phyloP scores from a whole-genome alignment of 2,113 vertebrate genomes.

The Oostethus manadensis region DNA sequence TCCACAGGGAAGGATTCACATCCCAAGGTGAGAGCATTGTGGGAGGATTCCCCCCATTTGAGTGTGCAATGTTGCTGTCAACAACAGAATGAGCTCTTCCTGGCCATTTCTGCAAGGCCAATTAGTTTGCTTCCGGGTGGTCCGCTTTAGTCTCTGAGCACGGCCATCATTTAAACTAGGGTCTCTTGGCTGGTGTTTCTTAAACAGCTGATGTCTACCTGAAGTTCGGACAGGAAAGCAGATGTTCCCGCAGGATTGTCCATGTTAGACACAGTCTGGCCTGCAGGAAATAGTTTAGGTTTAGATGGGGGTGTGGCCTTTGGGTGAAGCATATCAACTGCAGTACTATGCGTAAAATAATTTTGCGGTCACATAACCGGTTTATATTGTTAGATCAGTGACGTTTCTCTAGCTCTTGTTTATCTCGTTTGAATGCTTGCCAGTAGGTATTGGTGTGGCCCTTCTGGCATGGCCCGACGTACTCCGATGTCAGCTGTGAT shows the following conservation, averaged over 20 bases:
- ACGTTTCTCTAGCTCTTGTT: not conserved
- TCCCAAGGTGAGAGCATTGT: slow-evolving; percentile 11
- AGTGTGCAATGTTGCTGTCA: not conserved
- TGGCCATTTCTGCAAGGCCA: not conserved
- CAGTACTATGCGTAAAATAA: not conserved
- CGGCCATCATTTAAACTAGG: not conserved
- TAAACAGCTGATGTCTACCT: not conserved
- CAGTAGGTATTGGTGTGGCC: not conserved
- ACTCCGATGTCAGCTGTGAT: not conserved
- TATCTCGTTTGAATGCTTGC: not conserved
- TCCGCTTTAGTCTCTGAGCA: not conserved
- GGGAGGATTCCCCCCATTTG: not conserved
- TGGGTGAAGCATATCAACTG: not conserved
- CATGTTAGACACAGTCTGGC: not conserved
- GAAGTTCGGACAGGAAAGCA: not conserved
- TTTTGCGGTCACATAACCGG: slow-evolving; percentile 3
- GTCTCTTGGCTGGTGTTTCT: not conserved
- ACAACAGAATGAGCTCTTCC: slow-evolving; percentile 1
- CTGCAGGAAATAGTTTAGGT: slow-evolving; percentile 3
- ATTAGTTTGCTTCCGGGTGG: not conserved
- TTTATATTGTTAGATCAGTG: not conserved
- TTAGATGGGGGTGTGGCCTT: slow-evolving; percentile 4
- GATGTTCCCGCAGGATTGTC: not conserved
- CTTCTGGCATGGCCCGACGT: not conserved
- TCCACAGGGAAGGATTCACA: not conserved